These are phyloP conservation scores for Polypterus bichir DNA, from an alignment of 2,113 vertebrate species.

Conservation along the genomic window DNA sequence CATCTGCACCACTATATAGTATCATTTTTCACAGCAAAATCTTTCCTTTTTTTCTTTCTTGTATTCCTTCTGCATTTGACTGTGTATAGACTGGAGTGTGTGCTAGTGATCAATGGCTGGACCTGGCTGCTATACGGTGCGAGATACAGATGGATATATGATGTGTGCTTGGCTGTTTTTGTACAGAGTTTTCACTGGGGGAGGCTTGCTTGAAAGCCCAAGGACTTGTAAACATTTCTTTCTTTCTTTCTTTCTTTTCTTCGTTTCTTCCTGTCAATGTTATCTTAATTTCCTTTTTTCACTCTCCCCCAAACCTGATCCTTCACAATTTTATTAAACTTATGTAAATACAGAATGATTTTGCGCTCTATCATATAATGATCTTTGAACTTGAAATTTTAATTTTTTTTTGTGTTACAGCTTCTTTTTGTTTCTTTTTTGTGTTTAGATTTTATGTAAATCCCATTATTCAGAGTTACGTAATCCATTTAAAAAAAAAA, in stretches of 20 bases:
- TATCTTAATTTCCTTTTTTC: conserved; percentile 19
- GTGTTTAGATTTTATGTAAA: conserved; percentile 98
- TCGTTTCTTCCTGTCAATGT: conserved; percentile 29
- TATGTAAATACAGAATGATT: conserved; percentile 87
- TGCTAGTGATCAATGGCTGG: conserved; percentile 37
- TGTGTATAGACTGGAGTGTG: conserved; percentile 74
- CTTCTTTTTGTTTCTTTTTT: conserved; percentile 61
- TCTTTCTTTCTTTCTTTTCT: conserved; percentile 53
- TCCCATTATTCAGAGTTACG: conserved; percentile 99
- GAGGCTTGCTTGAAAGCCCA: conserved; percentile 57
- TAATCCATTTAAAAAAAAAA: conserved; percentile 82
- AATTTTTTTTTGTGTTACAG: conserved; percentile 71
- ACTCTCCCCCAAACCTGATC: conserved; percentile 52
- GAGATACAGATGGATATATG: conserved; percentile 81
- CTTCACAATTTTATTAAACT: conserved; percentile 79
- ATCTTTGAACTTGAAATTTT: conserved; percentile 94
- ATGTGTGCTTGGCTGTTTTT: conserved; percentile 35
- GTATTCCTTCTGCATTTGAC: conserved; percentile 31
- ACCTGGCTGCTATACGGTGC: conserved; percentile 61
- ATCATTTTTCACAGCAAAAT: conserved; percentile 7
- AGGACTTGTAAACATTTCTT: conserved; percentile 80
- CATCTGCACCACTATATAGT: conserved; percentile 41
- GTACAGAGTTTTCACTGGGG: conserved; percentile 69
- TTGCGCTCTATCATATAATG: conserved; percentile 63
- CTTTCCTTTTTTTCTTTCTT: neutral